Conservation (phyloP, 2,888 invertebrate species). For the Synergus umbraculus region DNA sequence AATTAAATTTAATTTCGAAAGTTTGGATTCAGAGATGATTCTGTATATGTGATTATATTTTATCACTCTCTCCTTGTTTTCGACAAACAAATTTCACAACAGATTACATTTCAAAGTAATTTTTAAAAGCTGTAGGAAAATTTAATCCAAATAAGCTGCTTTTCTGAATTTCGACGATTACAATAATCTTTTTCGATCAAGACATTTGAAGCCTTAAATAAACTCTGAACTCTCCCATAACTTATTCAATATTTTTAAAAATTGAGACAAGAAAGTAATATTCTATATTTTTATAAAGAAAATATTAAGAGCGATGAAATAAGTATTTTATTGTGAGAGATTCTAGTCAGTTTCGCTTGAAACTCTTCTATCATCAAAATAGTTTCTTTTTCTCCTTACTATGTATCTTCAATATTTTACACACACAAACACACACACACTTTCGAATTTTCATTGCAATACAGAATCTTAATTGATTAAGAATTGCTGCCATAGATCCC, state of each 20-base stretch:
- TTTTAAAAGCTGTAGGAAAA: background rate
- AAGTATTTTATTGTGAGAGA: background rate
- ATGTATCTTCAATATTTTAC: background rate
- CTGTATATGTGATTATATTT: background rate
- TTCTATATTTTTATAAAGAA: no score
- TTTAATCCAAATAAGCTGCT: background rate
- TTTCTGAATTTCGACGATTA: no score
- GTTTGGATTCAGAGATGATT: background rate
- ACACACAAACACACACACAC: background rate
- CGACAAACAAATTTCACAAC: no score
- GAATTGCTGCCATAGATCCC: background rate
- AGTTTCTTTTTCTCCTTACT: background rate
- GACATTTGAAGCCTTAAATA: no score
- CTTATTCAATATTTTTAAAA: no score
- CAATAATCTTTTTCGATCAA: no score
- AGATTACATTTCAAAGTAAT: background rate
- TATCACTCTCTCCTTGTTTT: no score
- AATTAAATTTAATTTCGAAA: background rate
- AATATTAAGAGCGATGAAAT: no score
- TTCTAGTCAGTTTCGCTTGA: background rate
- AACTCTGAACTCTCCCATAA: no score
- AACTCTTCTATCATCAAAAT: slow-evolving; percentile 1
- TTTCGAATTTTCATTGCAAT: background rate
- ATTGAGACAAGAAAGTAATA: no score
- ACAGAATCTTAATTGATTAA: background rate